Percentiles rank a stretch among this genome's conserved stretches.
Conservation (phyloP, 1,140 invertebrate genomes). For the Drosophila tropicalis region DNA sequence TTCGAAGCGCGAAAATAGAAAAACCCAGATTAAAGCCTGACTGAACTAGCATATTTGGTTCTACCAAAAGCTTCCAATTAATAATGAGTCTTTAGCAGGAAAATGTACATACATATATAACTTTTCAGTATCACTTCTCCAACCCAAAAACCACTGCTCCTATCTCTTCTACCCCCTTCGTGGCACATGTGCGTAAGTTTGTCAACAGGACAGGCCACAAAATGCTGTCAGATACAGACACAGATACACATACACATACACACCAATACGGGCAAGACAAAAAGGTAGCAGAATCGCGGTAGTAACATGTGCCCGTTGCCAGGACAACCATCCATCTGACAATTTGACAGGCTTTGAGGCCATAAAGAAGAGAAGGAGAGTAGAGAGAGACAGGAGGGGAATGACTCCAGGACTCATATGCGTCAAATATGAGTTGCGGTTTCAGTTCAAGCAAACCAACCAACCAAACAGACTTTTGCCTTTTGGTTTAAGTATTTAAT, state of each 20-base stretch:
- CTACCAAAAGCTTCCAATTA: too few species aligned
- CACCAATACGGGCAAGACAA: not conserved
- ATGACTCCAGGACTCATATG: slow-evolving; percentile 2
- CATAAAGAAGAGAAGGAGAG: not conserved
- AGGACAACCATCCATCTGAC: slow-evolving; percentile 8
- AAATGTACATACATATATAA: too few species aligned
- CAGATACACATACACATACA: not conserved
- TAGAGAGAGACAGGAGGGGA: not conserved
- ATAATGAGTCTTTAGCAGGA: too few species aligned
- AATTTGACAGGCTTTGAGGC: slow-evolving; percentile 7
- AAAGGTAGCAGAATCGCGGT: not conserved
- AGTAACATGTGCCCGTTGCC: not conserved
- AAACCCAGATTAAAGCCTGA: too few species aligned
- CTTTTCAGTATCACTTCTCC: too few species aligned
- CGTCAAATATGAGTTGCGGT: slow-evolving; percentile 2
- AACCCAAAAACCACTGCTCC: too few species aligned
- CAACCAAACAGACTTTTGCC: not conserved
- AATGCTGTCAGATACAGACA: slow-evolving; percentile 2
- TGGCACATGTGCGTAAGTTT: not conserved
- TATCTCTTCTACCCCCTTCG: too few species aligned
- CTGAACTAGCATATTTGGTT: too few species aligned
- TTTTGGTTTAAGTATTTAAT: not conserved
- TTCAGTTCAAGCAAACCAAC: not conserved
- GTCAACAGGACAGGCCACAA: slow-evolving; percentile 10
- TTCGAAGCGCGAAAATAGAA: too few species aligned